A percentile compares a stretch with the other conserved stretches of the same genome.
phyloP scores from a whole-genome alignment of 1,140 invertebrate species.

The Dreissena rostriformis region DNA sequence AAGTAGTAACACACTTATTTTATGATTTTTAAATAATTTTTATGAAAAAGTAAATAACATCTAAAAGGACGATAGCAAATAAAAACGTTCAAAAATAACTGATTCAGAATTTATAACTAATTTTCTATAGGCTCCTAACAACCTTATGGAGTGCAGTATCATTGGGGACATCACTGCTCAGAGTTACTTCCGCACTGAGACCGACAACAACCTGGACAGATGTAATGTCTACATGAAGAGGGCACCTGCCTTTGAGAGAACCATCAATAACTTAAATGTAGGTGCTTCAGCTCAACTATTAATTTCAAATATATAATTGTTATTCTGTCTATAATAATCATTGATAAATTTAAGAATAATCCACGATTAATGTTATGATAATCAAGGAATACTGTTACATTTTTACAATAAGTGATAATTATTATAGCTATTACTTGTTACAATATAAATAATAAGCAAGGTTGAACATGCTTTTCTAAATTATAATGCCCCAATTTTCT shows the following conservation, averaged over 20 bases:
- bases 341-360: not conserved
- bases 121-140: constrained; percentile 60
- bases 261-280: constrained; percentile 57
- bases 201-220: constrained; percentile 34
- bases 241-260: constrained; percentile 52
- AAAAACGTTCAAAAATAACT: too few relatives aligned
- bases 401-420: too few relatives aligned
- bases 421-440: too few relatives aligned
- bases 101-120: too few relatives aligned
- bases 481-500: too few relatives aligned
- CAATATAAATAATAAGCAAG: too few relatives aligned
- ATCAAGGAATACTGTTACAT: too few relatives aligned
- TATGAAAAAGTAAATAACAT: too few relatives aligned
- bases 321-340: constrained; percentile 3
- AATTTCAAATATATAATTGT: not conserved
- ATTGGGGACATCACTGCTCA: constrained; percentile 36
- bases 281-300: not conserved
- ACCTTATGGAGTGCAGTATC: constrained; percentile 58
- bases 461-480: too few relatives aligned
- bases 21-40: too few relatives aligned
- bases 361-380: not conserved
- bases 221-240: constrained; percentile 56
- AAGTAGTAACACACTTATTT: too few relatives aligned
- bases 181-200: constrained; percentile 56
- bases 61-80: too few relatives aligned